Evolutionary conservation across 2,888 invertebrate genomes (phyloP), one percentile per base, ranked within the genome.

Genomic region (Dolomedes plantarius): DNA sequence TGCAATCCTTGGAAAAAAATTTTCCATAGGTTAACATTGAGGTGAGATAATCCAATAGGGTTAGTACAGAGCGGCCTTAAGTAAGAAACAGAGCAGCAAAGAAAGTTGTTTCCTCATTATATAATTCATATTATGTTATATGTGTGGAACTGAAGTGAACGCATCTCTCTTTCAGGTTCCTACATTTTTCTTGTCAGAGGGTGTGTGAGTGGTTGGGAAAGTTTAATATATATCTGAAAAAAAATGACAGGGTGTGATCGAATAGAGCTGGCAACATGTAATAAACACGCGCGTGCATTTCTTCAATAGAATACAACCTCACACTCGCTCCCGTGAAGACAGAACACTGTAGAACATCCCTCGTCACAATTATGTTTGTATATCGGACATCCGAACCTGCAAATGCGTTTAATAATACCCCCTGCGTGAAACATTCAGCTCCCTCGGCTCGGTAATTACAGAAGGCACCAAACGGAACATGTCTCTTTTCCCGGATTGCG

Each of bases 361-460:
- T 56, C 56, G 56, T 56, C 56, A 23, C 23, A 56, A 56, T 56
- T 56, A 56, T 23, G 23, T 56, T 56, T 56, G 56, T 2, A 23
- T 23, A 23, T 23, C 56, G 1, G 1, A n/a, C 56, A 23, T 36
- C 36, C 23, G 16, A 16, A 19, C 23, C 19, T 56, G 5, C 19
- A 56, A 56, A 56, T 56, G 56, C 56, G 56, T 56, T 23, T 56
- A 56, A 56, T 56, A 23, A 56, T 56, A 56, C 23, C 7, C 23
- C 23, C 56, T 23, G 56, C 56, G 56, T 23, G 56, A 56, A 56
- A 56, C 23, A 56, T 56, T 23, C 56, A 1, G 23, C 56, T 56
- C 56, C 56, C 56, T 41, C 5, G 23, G 9, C 23, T 11, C 23
- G 46, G 16, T 56, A 56, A 56, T 56, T 56, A 56, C 56, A 23